Evolutionary conservation across 2,797 vertebrate genomes (phyloP), one percentile per base, ranked within the genome.

Genomic region (Poecilia velifera): DNA sequence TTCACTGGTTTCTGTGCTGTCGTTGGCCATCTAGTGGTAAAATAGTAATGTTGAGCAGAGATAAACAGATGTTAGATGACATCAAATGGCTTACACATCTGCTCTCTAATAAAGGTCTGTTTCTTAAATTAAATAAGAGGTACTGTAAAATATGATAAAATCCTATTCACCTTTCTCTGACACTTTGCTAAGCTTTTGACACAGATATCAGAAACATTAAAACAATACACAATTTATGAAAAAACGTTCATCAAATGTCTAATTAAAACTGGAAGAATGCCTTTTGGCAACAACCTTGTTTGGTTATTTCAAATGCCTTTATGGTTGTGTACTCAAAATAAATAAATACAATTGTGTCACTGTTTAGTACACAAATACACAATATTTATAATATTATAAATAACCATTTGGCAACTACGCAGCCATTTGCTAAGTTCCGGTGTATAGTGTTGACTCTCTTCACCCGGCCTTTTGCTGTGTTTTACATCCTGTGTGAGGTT

Each of bases 1-100:
- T 90, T 99, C 98, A 0, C 98, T 99, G 18, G 98, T 99, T 96
- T 99, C 98, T 0, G 98, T 99, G 94, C 98, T 99, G 94, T 99
- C 98, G 0, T 96, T 98, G 92, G 98, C 98, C 98, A 99, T 99
- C 98, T 99, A 94, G 2, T 86, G 82, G 85, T 74, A 80, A 92
- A 31, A 77, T 72, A 73, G 51, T 84, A 79, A 43, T 77, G 14
- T n/a, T 34, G 53, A 76, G 73, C 8, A 20, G 74, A n/a, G 16
- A 28, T 62, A 74, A 45, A 76, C 41, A 66, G 76, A 66, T 78
- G 34, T 28, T n/a, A 81, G 68, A 28, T n/a, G 47, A 66, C 41
- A 75, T 73, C 6, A 64, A 31, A 39, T 6, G 18, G 34, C 22
- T n/a, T n/a, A 39, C 34, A 6, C 57, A 85, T 25, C 18, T 77